Evolutionary conservation across 2,797 vertebrate species (phyloP).

Genomic region (Sebastes glaucus): DNA sequence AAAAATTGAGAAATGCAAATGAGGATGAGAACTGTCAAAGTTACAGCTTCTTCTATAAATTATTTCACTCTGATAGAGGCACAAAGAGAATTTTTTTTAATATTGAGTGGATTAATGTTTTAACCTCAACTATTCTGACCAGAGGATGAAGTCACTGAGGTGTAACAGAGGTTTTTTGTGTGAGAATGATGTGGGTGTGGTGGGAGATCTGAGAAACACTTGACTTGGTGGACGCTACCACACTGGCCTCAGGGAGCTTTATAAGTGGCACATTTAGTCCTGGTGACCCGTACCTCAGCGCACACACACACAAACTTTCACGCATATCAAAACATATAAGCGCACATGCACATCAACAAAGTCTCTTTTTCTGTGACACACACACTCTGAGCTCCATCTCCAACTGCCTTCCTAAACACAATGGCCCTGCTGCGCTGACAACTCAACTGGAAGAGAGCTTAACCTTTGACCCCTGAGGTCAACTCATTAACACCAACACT

Average conservation of each 20-base stretch:
- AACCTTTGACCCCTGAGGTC: slow-evolving; percentile 81
- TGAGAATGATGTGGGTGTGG: slow-evolving; percentile 34
- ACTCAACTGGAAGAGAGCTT: slow-evolving; percentile 85
- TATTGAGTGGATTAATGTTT: background rate
- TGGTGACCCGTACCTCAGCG: slow-evolving; percentile 23
- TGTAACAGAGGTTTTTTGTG: background rate
- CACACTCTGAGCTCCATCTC: slow-evolving; percentile 51
- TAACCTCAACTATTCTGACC: background rate
- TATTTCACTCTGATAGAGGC: background rate
- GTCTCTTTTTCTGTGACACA: slow-evolving; percentile 8
- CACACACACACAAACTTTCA: slow-evolving; percentile 13
- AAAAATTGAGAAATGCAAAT: background rate
- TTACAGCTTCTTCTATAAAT: background rate
- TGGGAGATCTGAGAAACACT: slow-evolving; percentile 70
- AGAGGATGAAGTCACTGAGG: background rate
- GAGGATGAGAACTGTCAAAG: background rate
- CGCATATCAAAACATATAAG: background rate
- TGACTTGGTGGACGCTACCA: slow-evolving; percentile 60
- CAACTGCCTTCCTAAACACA: slow-evolving; percentile 74
- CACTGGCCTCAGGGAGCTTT: slow-evolving; percentile 59
- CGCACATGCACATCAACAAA: slow-evolving; percentile 20
- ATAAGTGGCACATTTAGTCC: slow-evolving; percentile 74
- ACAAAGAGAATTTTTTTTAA: background rate
- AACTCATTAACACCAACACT: slow-evolving; percentile 78
- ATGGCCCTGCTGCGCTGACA: slow-evolving; percentile 83